phyloP scores from a whole-genome alignment of 1,140 invertebrate species.

The Atta colombica region DNA sequence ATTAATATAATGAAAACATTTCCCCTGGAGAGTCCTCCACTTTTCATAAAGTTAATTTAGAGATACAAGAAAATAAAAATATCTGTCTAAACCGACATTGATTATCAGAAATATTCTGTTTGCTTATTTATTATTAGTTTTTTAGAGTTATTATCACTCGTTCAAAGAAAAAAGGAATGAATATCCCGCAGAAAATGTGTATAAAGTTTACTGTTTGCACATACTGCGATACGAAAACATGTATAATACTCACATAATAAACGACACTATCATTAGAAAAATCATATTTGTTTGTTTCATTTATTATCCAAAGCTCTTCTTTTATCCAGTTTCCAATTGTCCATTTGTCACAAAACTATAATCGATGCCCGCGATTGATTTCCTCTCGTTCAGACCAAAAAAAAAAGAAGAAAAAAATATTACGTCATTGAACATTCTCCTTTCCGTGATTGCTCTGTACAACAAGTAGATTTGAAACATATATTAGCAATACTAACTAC shows the following conservation, averaged over 20 bases:
- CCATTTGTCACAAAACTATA: slow-evolving; percentile 66
- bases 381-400: slow-evolving; percentile 42
- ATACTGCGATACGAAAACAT: neutral
- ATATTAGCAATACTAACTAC: slow-evolving; percentile 63
- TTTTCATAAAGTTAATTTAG: neutral
- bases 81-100: neutral
- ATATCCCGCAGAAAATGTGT: neutral
- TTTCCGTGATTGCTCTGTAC: slow-evolving; percentile 28
- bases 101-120: neutral
- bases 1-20: neutral
- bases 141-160: neutral
- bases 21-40: neutral
- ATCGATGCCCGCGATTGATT: slow-evolving; percentile 19
- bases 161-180: neutral
- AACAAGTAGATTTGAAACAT: slow-evolving; percentile 34
- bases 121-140: neutral
- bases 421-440: slow-evolving; percentile 9
- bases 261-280: slow-evolving; percentile 71
- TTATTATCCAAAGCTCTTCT: slow-evolving; percentile 77
- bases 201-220: neutral
- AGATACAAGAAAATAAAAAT: neutral
- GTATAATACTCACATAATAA: slow-evolving; percentile 63
- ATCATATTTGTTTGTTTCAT: slow-evolving; percentile 76
- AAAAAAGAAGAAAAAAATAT: neutral
- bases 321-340: slow-evolving; percentile 64